A percentile compares a stretch with the other conserved stretches of the same genome.
phyloP scores from a whole-genome alignment of 2,888 invertebrate genomes.

The Conops quadrifasciatus region DNA sequence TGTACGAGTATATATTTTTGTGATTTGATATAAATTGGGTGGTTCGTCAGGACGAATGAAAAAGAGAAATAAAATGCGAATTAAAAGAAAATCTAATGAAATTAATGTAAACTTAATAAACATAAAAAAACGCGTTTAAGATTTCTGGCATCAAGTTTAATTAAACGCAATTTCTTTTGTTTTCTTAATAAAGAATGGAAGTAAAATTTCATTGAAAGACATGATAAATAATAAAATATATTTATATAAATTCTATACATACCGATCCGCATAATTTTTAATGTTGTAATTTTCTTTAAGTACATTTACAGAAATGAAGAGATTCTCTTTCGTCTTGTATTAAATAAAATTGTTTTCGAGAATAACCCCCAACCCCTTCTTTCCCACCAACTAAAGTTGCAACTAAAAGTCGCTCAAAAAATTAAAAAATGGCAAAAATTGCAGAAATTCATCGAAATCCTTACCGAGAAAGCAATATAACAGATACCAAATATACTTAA shows the following conservation, averaged over 20 bases:
- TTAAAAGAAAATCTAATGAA: constrained; percentile 38
- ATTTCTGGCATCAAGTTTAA: not conserved
- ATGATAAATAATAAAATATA: constrained; percentile 28
- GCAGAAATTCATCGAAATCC: too few relatives aligned
- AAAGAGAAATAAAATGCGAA: constrained; percentile 45
- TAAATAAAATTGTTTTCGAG: not conserved
- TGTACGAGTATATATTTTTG: not conserved
- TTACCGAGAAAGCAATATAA: too few relatives aligned
- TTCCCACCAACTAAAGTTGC: too few relatives aligned
- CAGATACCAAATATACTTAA: too few relatives aligned
- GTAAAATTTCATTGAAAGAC: constrained; percentile 20
- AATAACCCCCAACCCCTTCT: not conserved
- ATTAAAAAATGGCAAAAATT: too few relatives aligned
- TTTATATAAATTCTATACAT: constrained; percentile 49
- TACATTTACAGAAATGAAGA: not conserved
- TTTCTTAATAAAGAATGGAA: not conserved
- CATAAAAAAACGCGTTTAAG: constrained; percentile 26
- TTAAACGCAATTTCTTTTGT: constrained; percentile 23
- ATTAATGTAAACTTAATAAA: constrained; percentile 9
- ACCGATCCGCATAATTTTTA: constrained; percentile 51
- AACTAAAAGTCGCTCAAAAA: too few relatives aligned
- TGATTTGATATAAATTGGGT: constrained; percentile 16
- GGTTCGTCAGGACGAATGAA: constrained; percentile 41
- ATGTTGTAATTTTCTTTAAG: constrained; percentile 40
- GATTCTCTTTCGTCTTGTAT: not conserved